Base-by-base conservation (phyloP, 2,888 invertebrate species). In the Noctua comes region DNA sequence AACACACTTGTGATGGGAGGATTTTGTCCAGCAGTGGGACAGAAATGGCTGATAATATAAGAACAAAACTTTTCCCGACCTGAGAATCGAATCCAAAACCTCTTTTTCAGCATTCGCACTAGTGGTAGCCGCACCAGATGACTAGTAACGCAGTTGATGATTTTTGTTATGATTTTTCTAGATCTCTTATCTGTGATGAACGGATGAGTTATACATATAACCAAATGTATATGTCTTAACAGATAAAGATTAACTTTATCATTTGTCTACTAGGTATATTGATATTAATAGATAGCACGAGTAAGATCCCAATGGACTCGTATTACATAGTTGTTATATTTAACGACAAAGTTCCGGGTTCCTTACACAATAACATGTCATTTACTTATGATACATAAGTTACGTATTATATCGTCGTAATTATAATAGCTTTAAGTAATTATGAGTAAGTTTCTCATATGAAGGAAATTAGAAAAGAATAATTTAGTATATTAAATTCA, bases 321-420 rank as follows among this genome's bases (percentile, higher is more conserved):
- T 40, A n/a, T 31, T 64, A 48, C 54, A n/a, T 65, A 48, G 51
- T 57, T 36, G 43, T 66, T 66, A 66, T 43, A 66, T 43, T 27
- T 66, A 46, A 46, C 16, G 57, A 48, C 40, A 54, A 46, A 21
- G 24, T 78, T 57, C 57, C 69, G 79, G 79, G 43, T 43, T 11
- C 21, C 48, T 78, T 31, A 83, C 40, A 24, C 43, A 40, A n/a
- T 59, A n/a, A 78, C 79, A n/a, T 36, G 57, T 78, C 0, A 83
- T 80, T 59, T 36, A 76, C 65, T 51, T 21, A 40, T 54, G n/a
- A 64, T 40, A 65, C 21, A 54, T 75, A 16, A 59, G 51, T 51
- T 31, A 59, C 46, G 24, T 65, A 6, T 40, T 6, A 21, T 76
- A 31, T 57, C n/a, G n/a, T 57, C 57, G 57, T 57, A 2, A 57